Evolutionary conservation across 2,797 vertebrate genomes (phyloP).

Genomic region (Zonotrichia albicollis): DNA sequence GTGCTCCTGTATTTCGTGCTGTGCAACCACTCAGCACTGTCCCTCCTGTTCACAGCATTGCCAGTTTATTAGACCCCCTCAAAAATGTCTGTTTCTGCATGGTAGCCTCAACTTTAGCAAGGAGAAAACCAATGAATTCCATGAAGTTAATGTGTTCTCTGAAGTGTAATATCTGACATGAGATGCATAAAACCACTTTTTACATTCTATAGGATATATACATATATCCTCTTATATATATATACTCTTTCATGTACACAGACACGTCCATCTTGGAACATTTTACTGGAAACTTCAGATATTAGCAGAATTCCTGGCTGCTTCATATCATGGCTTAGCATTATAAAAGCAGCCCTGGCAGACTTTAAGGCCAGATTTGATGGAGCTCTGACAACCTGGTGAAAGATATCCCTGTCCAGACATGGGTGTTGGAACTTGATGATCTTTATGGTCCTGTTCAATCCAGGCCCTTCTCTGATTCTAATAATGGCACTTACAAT

Average conservation of each 20-base stretch:
- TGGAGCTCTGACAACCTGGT: background rate
- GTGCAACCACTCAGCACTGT: background rate
- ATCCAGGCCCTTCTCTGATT: background rate
- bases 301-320: background rate
- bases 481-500: background rate
- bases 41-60: background rate
- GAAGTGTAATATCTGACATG: background rate
- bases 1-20: background rate
- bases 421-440: background rate
- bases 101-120: background rate
- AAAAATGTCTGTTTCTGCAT: background rate
- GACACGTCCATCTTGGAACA: background rate
- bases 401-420: background rate
- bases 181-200: background rate
- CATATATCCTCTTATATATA: background rate
- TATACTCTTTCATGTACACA: background rate
- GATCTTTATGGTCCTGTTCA: background rate
- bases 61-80: background rate
- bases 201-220: background rate
- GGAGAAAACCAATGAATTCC: constrained; percentile 21
- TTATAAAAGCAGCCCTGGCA: background rate
- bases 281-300: background rate
- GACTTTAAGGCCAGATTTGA: background rate
- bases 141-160: background rate
- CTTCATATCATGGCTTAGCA: background rate